Evolutionary conservation across 2,888 invertebrate species (phyloP), one percentile per base, ranked within the genome.

Genomic region (Alviniconcha strummeri): DNA sequence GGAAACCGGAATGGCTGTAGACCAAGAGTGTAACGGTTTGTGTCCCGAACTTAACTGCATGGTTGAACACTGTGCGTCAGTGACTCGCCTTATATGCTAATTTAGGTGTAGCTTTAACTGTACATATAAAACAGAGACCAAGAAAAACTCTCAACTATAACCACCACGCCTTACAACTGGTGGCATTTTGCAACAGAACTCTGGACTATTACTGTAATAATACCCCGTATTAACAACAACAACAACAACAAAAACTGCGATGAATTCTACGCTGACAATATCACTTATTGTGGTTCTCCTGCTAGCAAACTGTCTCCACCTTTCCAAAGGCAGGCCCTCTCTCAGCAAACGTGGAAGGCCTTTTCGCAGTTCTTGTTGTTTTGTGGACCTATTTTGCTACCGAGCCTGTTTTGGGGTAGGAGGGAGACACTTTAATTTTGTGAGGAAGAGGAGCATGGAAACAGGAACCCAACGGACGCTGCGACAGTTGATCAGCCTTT

Each of bases 331-430:
- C 52, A 19, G 36, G 8, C 78, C 78, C 7, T 7, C 60, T 60
- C 13, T 60, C 60, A 60, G 13, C 60, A 36, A 60, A 17, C 64
- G 64, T 57, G 2, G 64, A 7, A 64, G 5, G 52, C 11, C 19
- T 9, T 17, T 54, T 19, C 57, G 56, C 9, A 77, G 76, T 17
- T 78, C 78, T 57, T 78, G 78, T 57, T 78, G 78, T 52, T 78
- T 78, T 17, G 78, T 78, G 78, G 78, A 78, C 64, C 64, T 78
- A 6, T 78, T 78, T 57, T 78, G 78, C 78, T 78, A 64, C 78
- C 57, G 64, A 15, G 78, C 78, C 36, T 78, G 78, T 57, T 78
- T 78, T 64, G 36, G 78, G 52, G 4, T 60, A n/a, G 19, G 71
- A 71, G 71, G 19, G 71, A 71, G 71, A n/a, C n/a, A 71, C 17